phyloP scores from a whole-genome alignment of 2,888 invertebrate species.

The Frankliniella intonsa region DNA sequence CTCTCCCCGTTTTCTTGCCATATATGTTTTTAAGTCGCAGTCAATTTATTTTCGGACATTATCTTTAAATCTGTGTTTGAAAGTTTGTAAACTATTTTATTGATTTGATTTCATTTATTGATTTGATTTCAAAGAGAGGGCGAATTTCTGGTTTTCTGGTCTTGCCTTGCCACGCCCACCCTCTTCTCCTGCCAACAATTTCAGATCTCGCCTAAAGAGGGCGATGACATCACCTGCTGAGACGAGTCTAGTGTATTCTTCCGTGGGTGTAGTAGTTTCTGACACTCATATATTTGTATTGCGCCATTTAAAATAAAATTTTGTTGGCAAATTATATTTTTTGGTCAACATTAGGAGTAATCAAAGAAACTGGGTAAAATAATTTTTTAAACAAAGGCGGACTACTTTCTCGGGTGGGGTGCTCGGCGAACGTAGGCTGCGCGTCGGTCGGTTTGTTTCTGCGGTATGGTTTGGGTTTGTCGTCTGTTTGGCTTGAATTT shows the following conservation, averaged over 20 bases:
- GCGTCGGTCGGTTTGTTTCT: constrained; percentile 19
- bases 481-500: constrained; percentile 7
- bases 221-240: neutral
- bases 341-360: no score
- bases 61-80: no score
- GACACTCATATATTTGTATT: neutral
- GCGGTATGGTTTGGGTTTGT: constrained; percentile 22
- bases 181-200: neutral
- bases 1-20: no score
- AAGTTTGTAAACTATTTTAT: neutral
- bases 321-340: no score
- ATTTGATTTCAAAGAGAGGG: neutral
- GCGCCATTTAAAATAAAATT: no score
- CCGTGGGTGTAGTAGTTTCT: neutral
- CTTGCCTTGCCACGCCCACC: constrained; percentile 7
- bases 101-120: neutral
- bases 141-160: neutral
- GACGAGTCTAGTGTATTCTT: neutral
- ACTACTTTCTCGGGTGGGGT: neutral
- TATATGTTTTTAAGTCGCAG: no score
- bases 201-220: constrained; percentile 8
- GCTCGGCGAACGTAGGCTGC: neutral
- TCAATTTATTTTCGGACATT: no score
- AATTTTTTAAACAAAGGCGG: neutral
- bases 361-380: neutral